Evolutionary conservation across 2,797 vertebrate genomes (phyloP), one percentile per base, ranked within the genome.

Genomic region (Pyrocephalus nanus): DNA sequence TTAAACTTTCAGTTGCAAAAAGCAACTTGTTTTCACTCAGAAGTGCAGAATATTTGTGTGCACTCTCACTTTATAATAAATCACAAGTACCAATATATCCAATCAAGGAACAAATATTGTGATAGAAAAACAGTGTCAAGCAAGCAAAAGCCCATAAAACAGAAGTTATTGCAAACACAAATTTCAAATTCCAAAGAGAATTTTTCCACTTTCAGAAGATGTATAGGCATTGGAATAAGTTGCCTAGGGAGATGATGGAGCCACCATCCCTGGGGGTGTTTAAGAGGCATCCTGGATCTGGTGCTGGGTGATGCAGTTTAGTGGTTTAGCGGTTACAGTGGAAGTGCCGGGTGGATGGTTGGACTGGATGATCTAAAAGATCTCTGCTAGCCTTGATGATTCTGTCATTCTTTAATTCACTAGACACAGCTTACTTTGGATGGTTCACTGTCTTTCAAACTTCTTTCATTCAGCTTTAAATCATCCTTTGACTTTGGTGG

Each of bases 301-400:
- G 12, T 8, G 0, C 21, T 32, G 36, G 15, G 17, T 48, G 48
- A 11, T 36, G 7, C 23, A 42, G 10, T 32, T 61, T 11, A 11
- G 18, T 48, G 18, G 26, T 69, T 55, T 29, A 43, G 15, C 34
- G 19, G 7, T 69, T 62, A 42, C 5, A 55, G 42, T n/a, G 48
- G 12, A 17, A 75, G 32, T 36, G 48, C 11, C 2, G 1, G 27
- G 11, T 20, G 11, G 19, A 43, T 0, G 0, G 6, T 32, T 50
- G 32, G 48, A 36, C 32, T 62, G 32, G 2, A 55, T 55, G 13
- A 61, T 32, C 36, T 36, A 14, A 69, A 23, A 69, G 21, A 19
- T 55, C 12, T 62, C 27, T 53, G 53, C n/a, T 20, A 73, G 30
- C 17, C 29, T 60, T 70, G 36, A 32, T 64, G 40, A 32, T 51